Evolutionary conservation across 1,140 invertebrate genomes (phyloP).

Genomic region (Pogonognathellus flavescens): DNA sequence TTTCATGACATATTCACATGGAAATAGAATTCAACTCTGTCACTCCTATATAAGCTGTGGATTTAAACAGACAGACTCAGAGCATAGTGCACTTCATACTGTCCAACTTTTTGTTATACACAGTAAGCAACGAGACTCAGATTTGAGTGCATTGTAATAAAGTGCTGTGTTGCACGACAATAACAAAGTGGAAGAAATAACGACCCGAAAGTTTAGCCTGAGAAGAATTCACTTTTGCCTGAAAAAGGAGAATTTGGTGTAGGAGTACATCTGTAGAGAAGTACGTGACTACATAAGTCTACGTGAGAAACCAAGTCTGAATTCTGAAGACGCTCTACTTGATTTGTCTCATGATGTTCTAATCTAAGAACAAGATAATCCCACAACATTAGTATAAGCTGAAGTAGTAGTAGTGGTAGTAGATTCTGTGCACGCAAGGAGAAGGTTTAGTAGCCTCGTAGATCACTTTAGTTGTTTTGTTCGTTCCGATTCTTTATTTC

Average conservation of each 20-base stretch:
- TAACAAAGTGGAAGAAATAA: not conserved
- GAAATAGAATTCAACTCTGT: no score
- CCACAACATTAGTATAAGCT: no score
- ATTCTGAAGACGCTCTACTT: not conserved
- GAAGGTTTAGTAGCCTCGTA: not conserved
- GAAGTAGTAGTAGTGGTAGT: no score
- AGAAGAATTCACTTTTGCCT: constrained; percentile 18
- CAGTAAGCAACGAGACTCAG: no score
- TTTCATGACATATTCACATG: no score
- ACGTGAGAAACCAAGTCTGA: not conserved
- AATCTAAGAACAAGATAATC: not conserved
- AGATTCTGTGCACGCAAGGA: no score
- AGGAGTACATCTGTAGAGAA: not conserved
- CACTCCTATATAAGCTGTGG: no score
- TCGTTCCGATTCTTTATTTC: constrained; percentile 13
- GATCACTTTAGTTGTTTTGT: not conserved
- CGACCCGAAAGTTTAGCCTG: not conserved
- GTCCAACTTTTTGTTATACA: no score
- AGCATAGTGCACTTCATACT: no score
- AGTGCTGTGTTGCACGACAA: not conserved
- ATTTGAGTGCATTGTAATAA: not conserved
- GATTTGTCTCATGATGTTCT: constrained; percentile 4
- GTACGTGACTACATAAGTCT: not conserved
- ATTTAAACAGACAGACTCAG: no score
- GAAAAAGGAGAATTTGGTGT: constrained; percentile 11